Evolutionary conservation across 1,140 invertebrate species (phyloP).

Genomic region (Daktulosphaira vitifoliae): DNA sequence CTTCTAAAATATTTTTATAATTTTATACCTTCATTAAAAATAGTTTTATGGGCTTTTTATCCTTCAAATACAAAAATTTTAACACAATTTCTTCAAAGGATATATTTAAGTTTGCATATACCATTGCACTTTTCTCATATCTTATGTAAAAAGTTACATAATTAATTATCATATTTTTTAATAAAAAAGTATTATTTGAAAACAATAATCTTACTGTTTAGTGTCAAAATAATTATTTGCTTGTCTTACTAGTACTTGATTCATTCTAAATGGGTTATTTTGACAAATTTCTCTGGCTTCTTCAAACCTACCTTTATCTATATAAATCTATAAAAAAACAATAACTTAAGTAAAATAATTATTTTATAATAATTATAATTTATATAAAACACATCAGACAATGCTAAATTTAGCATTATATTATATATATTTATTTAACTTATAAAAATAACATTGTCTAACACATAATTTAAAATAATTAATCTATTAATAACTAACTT

Average conservation of each 20-base stretch:
- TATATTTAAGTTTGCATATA: constrained; percentile 80
- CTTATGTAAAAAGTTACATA: constrained; percentile 42
- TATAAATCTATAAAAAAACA: not conserved
- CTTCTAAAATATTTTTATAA: not conserved
- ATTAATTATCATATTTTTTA: too few species aligned
- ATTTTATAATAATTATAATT: too few species aligned
- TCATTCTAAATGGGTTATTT: constrained; percentile 66
- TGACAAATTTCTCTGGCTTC: constrained; percentile 72
- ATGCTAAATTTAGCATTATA: too few species aligned
- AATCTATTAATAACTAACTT: constrained; percentile 44
- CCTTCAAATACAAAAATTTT: constrained; percentile 76
- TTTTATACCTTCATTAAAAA: constrained; percentile 62
- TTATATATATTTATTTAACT: too few species aligned
- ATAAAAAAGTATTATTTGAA: not conserved
- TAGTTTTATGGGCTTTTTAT: constrained; percentile 76
- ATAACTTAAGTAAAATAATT: too few species aligned
- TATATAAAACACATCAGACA: too few species aligned
- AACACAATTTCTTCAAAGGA: constrained; percentile 90
- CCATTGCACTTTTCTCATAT: constrained; percentile 71
- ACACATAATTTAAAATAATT: not conserved
- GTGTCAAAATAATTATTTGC: constrained; percentile 78
- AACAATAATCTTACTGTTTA: constrained; percentile 46
- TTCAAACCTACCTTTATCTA: constrained; percentile 74
- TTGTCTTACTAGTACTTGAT: constrained; percentile 78
- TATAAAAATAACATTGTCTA: not conserved